Conservation (phyloP, 2,113 vertebrate genomes). For the Tauraco erythrolophus region DNA sequence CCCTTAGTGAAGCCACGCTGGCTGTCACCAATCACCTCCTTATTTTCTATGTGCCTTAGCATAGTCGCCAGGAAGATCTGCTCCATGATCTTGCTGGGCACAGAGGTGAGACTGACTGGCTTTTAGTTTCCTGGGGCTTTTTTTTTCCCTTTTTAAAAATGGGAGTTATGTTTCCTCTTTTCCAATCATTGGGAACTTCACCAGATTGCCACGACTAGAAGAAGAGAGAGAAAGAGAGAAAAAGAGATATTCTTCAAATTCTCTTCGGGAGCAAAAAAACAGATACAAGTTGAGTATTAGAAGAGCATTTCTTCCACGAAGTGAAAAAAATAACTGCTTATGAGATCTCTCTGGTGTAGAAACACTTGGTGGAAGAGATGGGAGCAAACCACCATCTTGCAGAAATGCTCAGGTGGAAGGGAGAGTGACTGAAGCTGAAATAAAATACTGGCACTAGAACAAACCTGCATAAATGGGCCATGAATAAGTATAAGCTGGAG, state of each 20-base stretch:
- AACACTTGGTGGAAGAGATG: not conserved
- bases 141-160: too few species aligned
- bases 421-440: not conserved
- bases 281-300: not conserved
- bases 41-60: too few species aligned
- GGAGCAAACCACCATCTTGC: not conserved
- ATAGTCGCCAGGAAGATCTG: too few species aligned
- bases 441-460: not conserved
- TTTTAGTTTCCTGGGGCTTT: too few species aligned
- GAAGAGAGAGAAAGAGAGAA: not conserved
- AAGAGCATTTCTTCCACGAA: not conserved
- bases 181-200: too few species aligned
- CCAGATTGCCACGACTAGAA: too few species aligned
- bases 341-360: not conserved
- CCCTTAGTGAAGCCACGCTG: too few species aligned
- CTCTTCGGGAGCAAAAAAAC: not conserved
- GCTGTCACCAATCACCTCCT: too few species aligned
- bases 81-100: too few species aligned
- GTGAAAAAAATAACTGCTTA: not conserved
- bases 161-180: too few species aligned
- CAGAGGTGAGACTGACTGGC: too few species aligned
- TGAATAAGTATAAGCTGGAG: conserved; percentile 35
- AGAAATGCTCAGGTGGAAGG: not conserved
- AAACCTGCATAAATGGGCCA: not conserved
- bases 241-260: not conserved